phyloP scores from a whole-genome alignment of 2,888 invertebrate species.

The Oasisia sp. region DNA sequence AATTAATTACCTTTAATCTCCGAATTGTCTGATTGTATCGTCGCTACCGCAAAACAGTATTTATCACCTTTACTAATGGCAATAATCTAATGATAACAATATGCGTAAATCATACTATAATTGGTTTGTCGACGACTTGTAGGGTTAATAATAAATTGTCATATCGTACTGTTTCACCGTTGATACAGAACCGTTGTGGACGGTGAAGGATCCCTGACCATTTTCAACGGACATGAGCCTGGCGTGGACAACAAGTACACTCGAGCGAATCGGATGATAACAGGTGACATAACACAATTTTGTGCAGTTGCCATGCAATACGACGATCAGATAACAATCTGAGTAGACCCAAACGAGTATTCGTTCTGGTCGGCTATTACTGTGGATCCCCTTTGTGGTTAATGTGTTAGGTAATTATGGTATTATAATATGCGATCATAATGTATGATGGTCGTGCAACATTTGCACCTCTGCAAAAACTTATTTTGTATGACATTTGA shows the following conservation, averaged over 20 bases:
- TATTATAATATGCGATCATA: no score
- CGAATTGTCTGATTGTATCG: no score
- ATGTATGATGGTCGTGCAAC: no score
- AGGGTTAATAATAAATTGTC: background rate
- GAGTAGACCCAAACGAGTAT: background rate
- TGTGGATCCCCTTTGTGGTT: no score
- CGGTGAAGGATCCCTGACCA: background rate
- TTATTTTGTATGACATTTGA: no score
- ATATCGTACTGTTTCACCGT: background rate
- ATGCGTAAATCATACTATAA: background rate
- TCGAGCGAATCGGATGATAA: constrained; percentile 44
- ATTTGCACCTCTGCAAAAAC: no score
- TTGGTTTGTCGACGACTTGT: background rate
- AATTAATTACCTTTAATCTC: no score
- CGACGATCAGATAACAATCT: background rate
- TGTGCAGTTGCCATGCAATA: background rate
- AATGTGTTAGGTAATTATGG: no score
- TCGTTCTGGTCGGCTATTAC: no score
- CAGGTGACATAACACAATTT: constrained; percentile 32
- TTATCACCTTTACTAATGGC: background rate
- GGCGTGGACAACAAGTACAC: constrained; percentile 43
- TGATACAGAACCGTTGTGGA: background rate
- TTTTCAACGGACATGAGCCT: background rate
- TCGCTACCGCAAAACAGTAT: no score
- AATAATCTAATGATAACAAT: background rate